These are phyloP conservation scores for Augiades crinisus DNA, from an alignment of 2,888 invertebrate species.

Conservation along the genomic window DNA sequence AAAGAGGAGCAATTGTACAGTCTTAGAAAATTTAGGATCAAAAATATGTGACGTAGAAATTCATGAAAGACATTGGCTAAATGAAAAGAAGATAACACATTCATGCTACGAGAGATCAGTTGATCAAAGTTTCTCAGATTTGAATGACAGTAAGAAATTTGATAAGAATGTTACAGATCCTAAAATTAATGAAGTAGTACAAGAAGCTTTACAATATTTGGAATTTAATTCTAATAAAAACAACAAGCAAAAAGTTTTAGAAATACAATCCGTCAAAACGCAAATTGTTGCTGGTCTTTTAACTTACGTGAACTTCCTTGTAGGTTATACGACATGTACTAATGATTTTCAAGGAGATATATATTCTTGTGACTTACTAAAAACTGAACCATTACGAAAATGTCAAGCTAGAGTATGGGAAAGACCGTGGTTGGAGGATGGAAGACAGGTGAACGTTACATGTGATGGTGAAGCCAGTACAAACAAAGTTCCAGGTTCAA, in stretches of 20 bases:
- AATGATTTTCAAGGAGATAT: slow-evolving; percentile 48
- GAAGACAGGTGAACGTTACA: slow-evolving; percentile 56
- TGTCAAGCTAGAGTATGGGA: slow-evolving; percentile 75
- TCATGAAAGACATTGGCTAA: slow-evolving; percentile 48
- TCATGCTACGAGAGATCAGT: slow-evolving; percentile 49
- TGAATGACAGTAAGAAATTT: slow-evolving; percentile 29
- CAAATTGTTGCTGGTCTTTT: slow-evolving; percentile 79
- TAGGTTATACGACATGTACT: slow-evolving; percentile 79
- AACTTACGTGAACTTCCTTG: slow-evolving; percentile 80
- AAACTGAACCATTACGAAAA: slow-evolving; percentile 45
- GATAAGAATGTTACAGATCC: slow-evolving; percentile 42
- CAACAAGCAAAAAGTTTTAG: slow-evolving; percentile 56
- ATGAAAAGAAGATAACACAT: slow-evolving; percentile 51
- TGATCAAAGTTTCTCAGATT: slow-evolving; percentile 45
- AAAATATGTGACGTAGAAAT: slow-evolving; percentile 56
- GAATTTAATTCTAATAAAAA: slow-evolving; percentile 56
- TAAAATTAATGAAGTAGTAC: slow-evolving; percentile 49
- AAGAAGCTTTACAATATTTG: slow-evolving; percentile 59
- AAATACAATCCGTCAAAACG: slow-evolving; percentile 63
- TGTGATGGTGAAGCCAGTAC: slow-evolving; percentile 42
- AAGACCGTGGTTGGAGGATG: slow-evolving; percentile 79
- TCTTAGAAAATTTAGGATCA: slow-evolving; percentile 46
- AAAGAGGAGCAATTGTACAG: slow-evolving; percentile 48
- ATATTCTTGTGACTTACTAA: slow-evolving; percentile 48
- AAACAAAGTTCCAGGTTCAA: slow-evolving; percentile 26